Evolutionary conservation across 1,140 invertebrate species (phyloP).

Genomic region (Drosophila tristis): DNA sequence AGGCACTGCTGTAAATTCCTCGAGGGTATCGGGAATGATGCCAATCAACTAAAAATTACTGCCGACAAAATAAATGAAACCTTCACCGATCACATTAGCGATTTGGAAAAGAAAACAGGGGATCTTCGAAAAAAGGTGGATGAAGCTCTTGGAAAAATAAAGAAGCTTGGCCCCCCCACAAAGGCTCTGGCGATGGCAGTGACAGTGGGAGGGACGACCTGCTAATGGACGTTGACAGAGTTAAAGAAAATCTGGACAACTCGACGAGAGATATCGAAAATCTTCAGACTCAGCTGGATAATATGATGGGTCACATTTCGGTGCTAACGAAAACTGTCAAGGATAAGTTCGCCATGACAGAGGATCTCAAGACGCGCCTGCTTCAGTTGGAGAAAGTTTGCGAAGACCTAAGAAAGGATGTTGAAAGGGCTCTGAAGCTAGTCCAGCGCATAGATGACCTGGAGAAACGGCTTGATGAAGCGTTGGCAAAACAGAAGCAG

Average conservation of each 20-base stretch:
- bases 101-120: neutral
- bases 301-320: too few species aligned
- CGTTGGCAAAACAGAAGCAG: neutral
- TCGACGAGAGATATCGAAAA: neutral
- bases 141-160: neutral
- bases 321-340: neutral
- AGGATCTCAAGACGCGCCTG: neutral
- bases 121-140: neutral
- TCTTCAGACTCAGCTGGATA: neutral
- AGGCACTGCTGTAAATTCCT: slow-evolving; percentile 22
- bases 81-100: neutral
- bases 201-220: too few species aligned
- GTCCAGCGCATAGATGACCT: neutral
- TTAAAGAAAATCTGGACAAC: too few species aligned
- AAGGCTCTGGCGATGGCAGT: too few species aligned
- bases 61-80: slow-evolving; percentile 1
- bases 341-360: too few species aligned
- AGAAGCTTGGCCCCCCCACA: neutral
- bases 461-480: slow-evolving; percentile 14
- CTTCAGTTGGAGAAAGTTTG: slow-evolving; percentile 1
- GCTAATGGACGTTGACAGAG: too few species aligned
- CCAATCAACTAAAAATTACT: neutral
- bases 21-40: neutral
- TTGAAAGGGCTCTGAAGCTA: neutral
- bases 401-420: slow-evolving; percentile 10